These are phyloP conservation scores for Drosophila auraria DNA, from an alignment of 1,140 invertebrate species.

Conservation along the genomic window DNA sequence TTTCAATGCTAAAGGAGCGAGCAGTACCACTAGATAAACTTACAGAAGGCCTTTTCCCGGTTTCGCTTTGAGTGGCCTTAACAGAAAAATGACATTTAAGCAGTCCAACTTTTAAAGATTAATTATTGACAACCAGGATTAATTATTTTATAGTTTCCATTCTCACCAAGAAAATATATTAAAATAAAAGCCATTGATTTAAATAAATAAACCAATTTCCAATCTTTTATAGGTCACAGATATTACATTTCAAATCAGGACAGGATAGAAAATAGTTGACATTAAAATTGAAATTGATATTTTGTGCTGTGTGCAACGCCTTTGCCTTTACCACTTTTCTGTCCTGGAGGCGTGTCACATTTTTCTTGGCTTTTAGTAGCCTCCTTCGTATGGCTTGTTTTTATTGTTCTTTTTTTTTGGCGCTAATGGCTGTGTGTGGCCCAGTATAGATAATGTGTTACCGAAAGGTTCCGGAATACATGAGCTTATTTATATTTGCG, in stretches of 20 bases:
- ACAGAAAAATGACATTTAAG: no score
- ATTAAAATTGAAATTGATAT: slow-evolving; percentile 21
- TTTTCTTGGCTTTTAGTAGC: slow-evolving; percentile 9
- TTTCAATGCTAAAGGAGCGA: no score
- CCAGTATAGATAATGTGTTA: slow-evolving; percentile 39
- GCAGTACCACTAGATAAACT: no score
- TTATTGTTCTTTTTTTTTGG: slow-evolving; percentile 7
- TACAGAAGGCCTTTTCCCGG: no score
- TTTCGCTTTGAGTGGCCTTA: no score
- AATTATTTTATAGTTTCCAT: background rate
- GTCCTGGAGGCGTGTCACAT: slow-evolving; percentile 24
- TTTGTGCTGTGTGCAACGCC: background rate
- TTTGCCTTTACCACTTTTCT: background rate
- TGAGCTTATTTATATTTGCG: slow-evolving; percentile 38
- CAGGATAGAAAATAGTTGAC: slow-evolving; percentile 9
- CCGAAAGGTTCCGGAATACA: slow-evolving; percentile 25
- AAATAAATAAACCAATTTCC: background rate
- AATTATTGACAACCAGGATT: background rate
- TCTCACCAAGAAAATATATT: background rate
- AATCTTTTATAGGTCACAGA: background rate
- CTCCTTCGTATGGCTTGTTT: background rate
- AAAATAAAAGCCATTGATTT: background rate
- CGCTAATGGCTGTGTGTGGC: slow-evolving; percentile 36
- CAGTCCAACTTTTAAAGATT: background rate
- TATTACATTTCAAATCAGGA: slow-evolving; percentile 1